Percentiles rank a stretch among this genome's conserved stretches.
Evolutionary conservation across 2,888 invertebrate species (phyloP).

Genomic region (Lepidochitona cinerea): DNA sequence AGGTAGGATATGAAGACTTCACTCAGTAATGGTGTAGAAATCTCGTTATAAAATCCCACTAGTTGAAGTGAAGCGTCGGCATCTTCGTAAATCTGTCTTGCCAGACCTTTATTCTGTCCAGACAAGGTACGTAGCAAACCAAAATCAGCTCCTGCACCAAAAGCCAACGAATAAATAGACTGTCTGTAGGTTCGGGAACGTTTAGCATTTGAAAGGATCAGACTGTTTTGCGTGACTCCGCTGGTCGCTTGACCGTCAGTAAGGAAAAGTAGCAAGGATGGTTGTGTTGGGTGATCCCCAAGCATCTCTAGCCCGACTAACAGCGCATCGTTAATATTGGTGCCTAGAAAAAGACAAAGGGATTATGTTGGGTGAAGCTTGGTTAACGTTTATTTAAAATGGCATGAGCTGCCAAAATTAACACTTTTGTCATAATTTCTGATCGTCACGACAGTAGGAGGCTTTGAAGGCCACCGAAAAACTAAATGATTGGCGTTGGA

Average conservation of each 20-base stretch:
- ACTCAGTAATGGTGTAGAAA: slow-evolving; percentile 80
- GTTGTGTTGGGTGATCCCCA: slow-evolving; percentile 7
- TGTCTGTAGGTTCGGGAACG: slow-evolving; percentile 40
- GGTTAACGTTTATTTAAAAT: too few relatives aligned
- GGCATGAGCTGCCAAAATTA: too few relatives aligned
- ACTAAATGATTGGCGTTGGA: too few relatives aligned
- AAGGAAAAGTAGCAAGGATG: slow-evolving; percentile 67
- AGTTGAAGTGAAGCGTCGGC: slow-evolving; percentile 81
- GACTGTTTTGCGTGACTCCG: slow-evolving; percentile 59
- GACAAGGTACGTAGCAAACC: slow-evolving; percentile 62
- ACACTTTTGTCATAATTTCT: too few relatives aligned
- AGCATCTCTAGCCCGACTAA: slow-evolving; percentile 72
- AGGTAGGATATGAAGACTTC: slow-evolving; percentile 79
- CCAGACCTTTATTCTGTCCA: slow-evolving; percentile 79
- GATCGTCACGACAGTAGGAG: too few relatives aligned
- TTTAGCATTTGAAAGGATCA: slow-evolving; percentile 52
- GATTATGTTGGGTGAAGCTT: too few relatives aligned
- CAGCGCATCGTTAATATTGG: slow-evolving; percentile 80
- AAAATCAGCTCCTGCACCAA: slow-evolving; percentile 49
- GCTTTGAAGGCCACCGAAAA: too few relatives aligned
- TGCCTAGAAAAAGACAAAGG: too few relatives aligned
- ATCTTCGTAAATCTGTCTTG: slow-evolving; percentile 81
- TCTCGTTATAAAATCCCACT: slow-evolving; percentile 76
- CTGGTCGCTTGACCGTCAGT: slow-evolving; percentile 72
- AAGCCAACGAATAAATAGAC: slow-evolving; percentile 48